These are phyloP conservation scores for Oryzias javanicus DNA, from an alignment of 2,113 vertebrate species.

Conservation along the genomic window DNA sequence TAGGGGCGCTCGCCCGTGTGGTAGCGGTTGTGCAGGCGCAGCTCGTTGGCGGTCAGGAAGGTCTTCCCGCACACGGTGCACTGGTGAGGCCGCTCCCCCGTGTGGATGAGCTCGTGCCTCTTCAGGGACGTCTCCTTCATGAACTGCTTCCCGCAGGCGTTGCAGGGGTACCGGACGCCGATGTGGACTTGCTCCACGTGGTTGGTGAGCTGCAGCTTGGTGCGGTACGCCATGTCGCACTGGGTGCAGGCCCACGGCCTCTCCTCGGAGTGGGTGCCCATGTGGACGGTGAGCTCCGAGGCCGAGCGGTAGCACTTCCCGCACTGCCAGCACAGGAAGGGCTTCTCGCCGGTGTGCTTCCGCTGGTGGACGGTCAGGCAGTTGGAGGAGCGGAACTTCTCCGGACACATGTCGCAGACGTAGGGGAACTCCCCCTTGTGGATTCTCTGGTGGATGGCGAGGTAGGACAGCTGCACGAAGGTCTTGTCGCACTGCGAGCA, in stretches of 20 bases:
- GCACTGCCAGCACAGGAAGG: conserved; percentile 76
- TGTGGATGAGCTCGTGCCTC: conserved; percentile 73
- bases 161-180: conserved; percentile 70
- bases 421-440: conserved; percentile 74
- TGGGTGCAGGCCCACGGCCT: conserved; percentile 63
- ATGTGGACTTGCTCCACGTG: conserved; percentile 74
- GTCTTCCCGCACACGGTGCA: conserved; percentile 71
- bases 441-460: conserved; percentile 69
- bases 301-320: conserved; percentile 73
- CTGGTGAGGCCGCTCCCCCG: conserved; percentile 68
- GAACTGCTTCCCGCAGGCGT: conserved; percentile 70
- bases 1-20: conserved; percentile 74
- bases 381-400: conserved; percentile 71
- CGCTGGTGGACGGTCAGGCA: conserved; percentile 69
- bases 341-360: conserved; percentile 74
- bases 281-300: conserved; percentile 71
- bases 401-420: conserved; percentile 54
- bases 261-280: conserved; percentile 72
- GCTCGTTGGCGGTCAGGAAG: conserved; percentile 73
- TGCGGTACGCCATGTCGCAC: conserved; percentile 66
- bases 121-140: conserved; percentile 74
- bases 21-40: conserved; percentile 68
- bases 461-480: conserved; percentile 72
- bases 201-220: conserved; percentile 70
- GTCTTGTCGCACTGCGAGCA: conserved; percentile 64